Evolutionary conservation across 2,888 invertebrate species (phyloP).

Genomic region (Kryphioiulus occultus): DNA sequence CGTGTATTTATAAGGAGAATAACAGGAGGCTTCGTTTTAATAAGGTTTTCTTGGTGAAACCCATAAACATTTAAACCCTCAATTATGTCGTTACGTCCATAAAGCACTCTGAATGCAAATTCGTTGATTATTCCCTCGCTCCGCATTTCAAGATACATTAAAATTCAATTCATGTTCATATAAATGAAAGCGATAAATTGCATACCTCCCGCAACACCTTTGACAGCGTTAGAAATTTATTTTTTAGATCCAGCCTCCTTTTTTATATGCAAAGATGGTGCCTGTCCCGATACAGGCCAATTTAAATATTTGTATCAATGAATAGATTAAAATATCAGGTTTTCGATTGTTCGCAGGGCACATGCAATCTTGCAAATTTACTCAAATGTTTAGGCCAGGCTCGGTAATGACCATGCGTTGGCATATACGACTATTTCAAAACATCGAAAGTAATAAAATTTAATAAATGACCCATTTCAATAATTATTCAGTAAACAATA

Average conservation of each 20-base stretch:
- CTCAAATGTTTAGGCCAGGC: not conserved
- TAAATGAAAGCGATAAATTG: not conserved
- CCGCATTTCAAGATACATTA: too few species aligned
- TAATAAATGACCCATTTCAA: not conserved
- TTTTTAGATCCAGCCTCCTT: not conserved
- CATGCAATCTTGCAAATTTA: not conserved
- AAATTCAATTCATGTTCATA: not conserved
- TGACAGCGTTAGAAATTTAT: not conserved
- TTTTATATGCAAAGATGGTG: not conserved
- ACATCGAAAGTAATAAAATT: not conserved
- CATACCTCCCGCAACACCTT: not conserved
- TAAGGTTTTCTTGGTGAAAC: not conserved
- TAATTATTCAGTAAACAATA: not conserved
- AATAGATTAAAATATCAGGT: slow-evolving; percentile 13
- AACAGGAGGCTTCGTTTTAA: not conserved
- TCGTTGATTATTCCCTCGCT: not conserved
- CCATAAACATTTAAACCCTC: not conserved
- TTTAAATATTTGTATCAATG: not conserved
- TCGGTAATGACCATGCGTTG: not conserved
- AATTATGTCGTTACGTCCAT: not conserved
- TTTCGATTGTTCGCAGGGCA: not conserved
- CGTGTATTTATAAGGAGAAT: not conserved
- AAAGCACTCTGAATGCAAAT: not conserved
- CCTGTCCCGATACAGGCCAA: not conserved
- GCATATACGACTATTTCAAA: not conserved